Evolutionary conservation across 30 jellyfish, hydroid and myxozoan species (phyloP), one percentile per base, ranked within the genome.

Genomic region (Phacellophora camtschatica): DNA sequence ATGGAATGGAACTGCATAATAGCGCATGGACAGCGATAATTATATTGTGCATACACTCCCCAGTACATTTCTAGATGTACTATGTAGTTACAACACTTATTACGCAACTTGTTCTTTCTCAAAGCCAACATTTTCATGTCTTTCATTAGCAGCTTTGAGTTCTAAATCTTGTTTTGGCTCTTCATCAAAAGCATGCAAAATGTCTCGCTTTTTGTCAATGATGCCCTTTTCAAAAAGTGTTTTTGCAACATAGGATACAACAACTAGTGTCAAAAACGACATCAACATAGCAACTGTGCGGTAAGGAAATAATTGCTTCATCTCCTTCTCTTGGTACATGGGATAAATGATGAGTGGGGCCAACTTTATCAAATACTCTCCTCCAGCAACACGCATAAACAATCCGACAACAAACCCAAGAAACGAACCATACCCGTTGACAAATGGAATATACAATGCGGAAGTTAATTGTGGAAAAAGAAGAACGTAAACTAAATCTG

Each of bases 251-350:
- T 48, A 62, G 11, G 97, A 89, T 12, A 89, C 92, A 20, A 33
- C 63, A 9, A 89, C 33, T 16, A 89, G 92, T 12, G 88, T 64
- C 18, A 50, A 16, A 45, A 77, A 49, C 5, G 97, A 81, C 12
- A 89, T 18, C 20, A 73, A 63, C 97, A 89, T 89, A 13, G 97
- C 55, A 46, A 89, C 20, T 3, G 95, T 89, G 53, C 97, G 95
- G 73, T 82, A 82, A 6, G 95, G 95, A 49, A 82, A 81, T 7
- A 72, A 66, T 29, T 80, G 89, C 13, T 55, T 37, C 33, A 54
- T 28, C 46, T 46, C 55, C 0, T 66, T 77, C 41, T 48, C 88
- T 25, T 50, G 53, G 85, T 84, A 71, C 85, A 66, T 68, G 16
- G 95, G 95, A 51, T 70, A 84, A 4, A 58, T 30, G 30, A 84